A percentile compares a stretch with the other conserved stretches of the same genome.
Conservation (phyloP, 2,888 invertebrate genomes). For the Lithosia quadra region DNA sequence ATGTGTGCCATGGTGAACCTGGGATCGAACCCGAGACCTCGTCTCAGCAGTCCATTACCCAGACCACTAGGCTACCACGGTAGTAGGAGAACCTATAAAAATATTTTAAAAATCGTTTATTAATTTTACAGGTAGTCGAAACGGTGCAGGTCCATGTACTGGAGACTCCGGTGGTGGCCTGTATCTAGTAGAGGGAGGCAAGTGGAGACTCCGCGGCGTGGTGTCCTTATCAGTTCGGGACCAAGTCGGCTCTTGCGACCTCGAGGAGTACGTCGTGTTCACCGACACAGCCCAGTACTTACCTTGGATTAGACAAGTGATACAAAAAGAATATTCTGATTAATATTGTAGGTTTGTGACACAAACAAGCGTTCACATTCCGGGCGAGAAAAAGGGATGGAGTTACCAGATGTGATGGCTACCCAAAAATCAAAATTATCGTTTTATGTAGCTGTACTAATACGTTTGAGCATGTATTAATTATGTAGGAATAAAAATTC, state of each 20-base stretch:
- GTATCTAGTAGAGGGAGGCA: constrained; percentile 71
- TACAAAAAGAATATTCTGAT: constrained; percentile 8
- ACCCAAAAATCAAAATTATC: too few relatives aligned
- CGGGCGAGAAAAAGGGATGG: too few relatives aligned
- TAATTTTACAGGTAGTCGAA: constrained; percentile 73
- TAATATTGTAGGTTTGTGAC: neutral
- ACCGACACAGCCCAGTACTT: constrained; percentile 88
- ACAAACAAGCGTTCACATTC: too few relatives aligned
- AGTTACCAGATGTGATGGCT: too few relatives aligned
- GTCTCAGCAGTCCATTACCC: too few relatives aligned
- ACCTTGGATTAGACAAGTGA: constrained; percentile 80
- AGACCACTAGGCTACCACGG: too few relatives aligned
- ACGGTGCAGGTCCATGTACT: constrained; percentile 85
- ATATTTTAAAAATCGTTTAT: too few relatives aligned
- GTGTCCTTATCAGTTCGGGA: constrained; percentile 77
- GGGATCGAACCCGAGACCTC: too few relatives aligned
- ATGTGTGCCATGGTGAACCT: neutral
- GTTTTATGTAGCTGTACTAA: too few relatives aligned
- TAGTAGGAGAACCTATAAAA: too few relatives aligned
- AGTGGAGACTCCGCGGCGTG: constrained; percentile 82
- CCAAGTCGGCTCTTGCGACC: constrained; percentile 84
- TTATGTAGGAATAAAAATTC: too few relatives aligned
- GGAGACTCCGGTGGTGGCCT: constrained; percentile 88
- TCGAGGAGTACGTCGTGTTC: constrained; percentile 88
- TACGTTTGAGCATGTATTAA: too few relatives aligned